phyloP scores from a whole-genome alignment of 2,113 vertebrate species.

The Oncorhynchus gorbuscha region DNA sequence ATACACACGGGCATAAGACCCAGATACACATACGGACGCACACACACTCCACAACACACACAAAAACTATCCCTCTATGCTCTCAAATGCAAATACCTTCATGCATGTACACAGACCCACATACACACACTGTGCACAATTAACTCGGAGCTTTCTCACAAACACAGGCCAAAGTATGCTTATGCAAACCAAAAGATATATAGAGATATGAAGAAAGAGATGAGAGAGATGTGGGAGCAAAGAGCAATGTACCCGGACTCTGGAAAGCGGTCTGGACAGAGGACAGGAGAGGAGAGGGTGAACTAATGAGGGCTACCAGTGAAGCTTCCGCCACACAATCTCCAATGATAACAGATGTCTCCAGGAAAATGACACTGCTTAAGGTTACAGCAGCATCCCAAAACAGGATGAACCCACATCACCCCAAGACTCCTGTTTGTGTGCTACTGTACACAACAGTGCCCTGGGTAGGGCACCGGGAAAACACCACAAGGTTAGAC shows the following conservation, averaged over 20 bases:
- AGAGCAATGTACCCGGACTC: neutral
- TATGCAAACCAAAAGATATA: constrained; percentile 14
- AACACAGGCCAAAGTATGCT: constrained; percentile 5
- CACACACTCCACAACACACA: constrained; percentile 1
- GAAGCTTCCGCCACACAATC: constrained; percentile 49
- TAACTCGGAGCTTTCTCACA: neutral
- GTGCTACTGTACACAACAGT: constrained; percentile 48
- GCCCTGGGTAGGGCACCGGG: constrained; percentile 64
- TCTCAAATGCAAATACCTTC: neutral
- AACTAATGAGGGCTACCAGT: constrained; percentile 51
- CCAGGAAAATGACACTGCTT: constrained; percentile 67
- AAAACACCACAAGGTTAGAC: constrained; percentile 48
- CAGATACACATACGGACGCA: constrained; percentile 1
- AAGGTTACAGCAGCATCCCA: constrained; percentile 68
- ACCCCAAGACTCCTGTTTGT: constrained; percentile 60
- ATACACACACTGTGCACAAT: constrained; percentile 15
- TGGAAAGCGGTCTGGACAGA: neutral
- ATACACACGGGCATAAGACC: neutral
- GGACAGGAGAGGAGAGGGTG: neutral
- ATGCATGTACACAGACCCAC: constrained; percentile 2
- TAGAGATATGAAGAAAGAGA: neutral
- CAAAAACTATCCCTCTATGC: neutral
- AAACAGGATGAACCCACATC: constrained; percentile 75
- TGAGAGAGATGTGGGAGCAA: neutral
- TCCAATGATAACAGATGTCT: constrained; percentile 60